These are phyloP conservation scores for Heterochromis multidens DNA, from an alignment of 2,113 vertebrate species.

Conservation along the genomic window DNA sequence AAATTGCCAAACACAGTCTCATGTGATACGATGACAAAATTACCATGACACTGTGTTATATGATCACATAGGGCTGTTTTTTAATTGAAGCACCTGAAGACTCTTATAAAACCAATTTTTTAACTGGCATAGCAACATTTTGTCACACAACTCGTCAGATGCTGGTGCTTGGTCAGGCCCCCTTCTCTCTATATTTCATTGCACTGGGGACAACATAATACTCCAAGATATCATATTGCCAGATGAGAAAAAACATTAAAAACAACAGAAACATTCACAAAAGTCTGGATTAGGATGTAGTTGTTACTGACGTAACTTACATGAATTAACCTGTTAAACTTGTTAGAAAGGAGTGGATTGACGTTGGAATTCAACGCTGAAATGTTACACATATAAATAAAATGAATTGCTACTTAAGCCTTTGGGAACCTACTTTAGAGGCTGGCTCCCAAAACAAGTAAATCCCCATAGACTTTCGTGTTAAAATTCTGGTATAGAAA, in stretches of 20 bases:
- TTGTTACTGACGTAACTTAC: not conserved
- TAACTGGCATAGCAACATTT: not conserved
- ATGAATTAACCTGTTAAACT: not conserved
- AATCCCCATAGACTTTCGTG: too few relatives aligned
- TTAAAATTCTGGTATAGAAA: too few relatives aligned
- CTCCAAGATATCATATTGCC: not conserved
- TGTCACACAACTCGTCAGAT: not conserved
- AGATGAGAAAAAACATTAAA: not conserved
- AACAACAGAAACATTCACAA: not conserved
- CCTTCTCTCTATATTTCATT: not conserved
- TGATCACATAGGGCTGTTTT: not conserved
- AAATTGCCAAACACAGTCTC: not conserved
- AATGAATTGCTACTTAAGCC: too few relatives aligned
- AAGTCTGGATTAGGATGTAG: not conserved
- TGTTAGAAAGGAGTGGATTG: not conserved
- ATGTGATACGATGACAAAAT: not conserved
- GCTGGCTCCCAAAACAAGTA: too few relatives aligned
- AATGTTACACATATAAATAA: too few relatives aligned
- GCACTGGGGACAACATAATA: not conserved
- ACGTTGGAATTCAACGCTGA: rapidly evolving
- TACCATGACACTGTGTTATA: not conserved
- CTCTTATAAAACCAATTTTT: not conserved
- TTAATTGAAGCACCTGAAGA: not conserved
- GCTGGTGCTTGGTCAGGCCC: not conserved
- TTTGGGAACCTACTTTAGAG: too few relatives aligned